Percentiles rank a stretch among this genome's conserved stretches.
Conservation (phyloP, 2,113 vertebrate genomes). For the Hirundichthys speculiger region DNA sequence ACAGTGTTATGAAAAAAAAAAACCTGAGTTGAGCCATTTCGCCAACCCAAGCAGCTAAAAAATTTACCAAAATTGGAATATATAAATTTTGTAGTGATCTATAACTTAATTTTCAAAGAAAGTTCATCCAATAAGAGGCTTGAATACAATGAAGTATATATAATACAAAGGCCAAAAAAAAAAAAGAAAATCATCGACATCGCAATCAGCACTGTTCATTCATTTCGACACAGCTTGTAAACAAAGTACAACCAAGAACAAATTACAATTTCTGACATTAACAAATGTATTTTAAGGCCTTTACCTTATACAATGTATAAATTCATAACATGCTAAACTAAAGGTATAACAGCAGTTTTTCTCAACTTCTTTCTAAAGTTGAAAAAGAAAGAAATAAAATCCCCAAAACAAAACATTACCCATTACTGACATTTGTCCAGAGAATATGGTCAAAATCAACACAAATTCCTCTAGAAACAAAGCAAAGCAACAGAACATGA, state of each 20-base stretch:
- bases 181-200: slow-evolving; percentile 29
- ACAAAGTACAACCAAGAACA: slow-evolving; percentile 67
- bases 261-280: slow-evolving; percentile 77
- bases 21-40: background rate
- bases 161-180: slow-evolving; percentile 63
- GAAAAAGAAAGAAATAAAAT: slow-evolving; percentile 78
- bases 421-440: slow-evolving; percentile 41
- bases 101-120: slow-evolving; percentile 16
- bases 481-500: slow-evolving; percentile 55
- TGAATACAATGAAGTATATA: slow-evolving; percentile 39
- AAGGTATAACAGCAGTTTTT: slow-evolving; percentile 75
- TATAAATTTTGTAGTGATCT: too few relatives aligned
- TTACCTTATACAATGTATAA: slow-evolving; percentile 88
- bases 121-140: slow-evolving; percentile 30
- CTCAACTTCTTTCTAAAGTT: slow-evolving; percentile 68
- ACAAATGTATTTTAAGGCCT: slow-evolving; percentile 83
- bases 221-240: slow-evolving; percentile 52
- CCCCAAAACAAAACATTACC: slow-evolving; percentile 33
- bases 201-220: slow-evolving; percentile 38
- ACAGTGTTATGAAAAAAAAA: slow-evolving; percentile 16
- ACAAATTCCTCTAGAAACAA: slow-evolving; percentile 66
- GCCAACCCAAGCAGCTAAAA: background rate
- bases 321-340: slow-evolving; percentile 97
- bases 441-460: slow-evolving; percentile 72
- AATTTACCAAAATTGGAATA: too few relatives aligned